These are phyloP conservation scores for Malurus splendens DNA, from an alignment of 2,797 vertebrate genomes.

Conservation along the genomic window DNA sequence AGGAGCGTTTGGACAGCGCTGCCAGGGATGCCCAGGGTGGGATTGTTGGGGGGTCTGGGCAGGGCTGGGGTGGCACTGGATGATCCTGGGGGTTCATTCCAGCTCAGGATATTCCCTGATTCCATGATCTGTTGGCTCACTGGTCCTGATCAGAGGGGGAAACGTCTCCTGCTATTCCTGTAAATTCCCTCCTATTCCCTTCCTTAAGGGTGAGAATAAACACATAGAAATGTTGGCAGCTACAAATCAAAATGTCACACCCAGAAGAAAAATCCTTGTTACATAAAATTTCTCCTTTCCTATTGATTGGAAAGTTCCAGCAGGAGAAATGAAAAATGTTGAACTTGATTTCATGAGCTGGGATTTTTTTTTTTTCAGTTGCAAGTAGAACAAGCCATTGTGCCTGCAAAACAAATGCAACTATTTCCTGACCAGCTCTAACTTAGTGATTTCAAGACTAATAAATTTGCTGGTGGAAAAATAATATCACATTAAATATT, in stretches of 20 bases:
- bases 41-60: fast-evolving
- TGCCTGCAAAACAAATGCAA: background rate
- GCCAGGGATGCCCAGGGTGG: background rate
- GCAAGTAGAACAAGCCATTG: background rate
- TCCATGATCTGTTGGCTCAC: background rate
- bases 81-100: fast-evolving
- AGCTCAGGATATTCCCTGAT: background rate
- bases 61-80: fast-evolving
- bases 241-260: conserved; percentile 13
- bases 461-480: background rate
- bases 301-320: conserved; percentile 3
- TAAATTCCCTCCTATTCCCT: background rate
- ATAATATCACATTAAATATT: background rate
- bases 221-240: background rate
- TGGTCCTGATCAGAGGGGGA: background rate
- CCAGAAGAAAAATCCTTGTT: background rate
- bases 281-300: background rate
- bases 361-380: background rate
- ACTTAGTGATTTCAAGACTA: background rate
- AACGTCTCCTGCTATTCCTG: background rate
- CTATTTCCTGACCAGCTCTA: background rate
- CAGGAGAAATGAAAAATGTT: background rate
- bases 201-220: background rate
- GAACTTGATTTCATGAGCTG: background rate
- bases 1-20: background rate